Evolutionary conservation across 2,888 invertebrate genomes (phyloP).

Genomic region (Drosophila algonquin): DNA sequence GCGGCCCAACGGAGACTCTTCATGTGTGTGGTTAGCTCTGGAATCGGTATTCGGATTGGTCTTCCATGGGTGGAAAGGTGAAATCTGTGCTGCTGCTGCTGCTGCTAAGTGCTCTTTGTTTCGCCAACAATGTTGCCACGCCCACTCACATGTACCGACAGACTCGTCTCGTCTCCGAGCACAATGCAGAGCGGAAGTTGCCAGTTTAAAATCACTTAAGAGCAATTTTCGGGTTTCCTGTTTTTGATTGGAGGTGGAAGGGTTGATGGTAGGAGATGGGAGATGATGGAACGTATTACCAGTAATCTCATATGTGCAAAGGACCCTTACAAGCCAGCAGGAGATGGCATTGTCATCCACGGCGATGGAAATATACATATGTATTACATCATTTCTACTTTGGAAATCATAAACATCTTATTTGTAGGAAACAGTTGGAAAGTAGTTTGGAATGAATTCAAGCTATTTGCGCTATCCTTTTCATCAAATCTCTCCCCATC

Average conservation of each 20-base stretch:
- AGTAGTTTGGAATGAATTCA: too few relatives aligned
- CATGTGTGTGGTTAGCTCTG: conserved; percentile 57
- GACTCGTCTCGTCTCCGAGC: conserved; percentile 29
- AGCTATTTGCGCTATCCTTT: too few relatives aligned
- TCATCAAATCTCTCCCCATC: too few relatives aligned
- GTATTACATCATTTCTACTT: too few relatives aligned
- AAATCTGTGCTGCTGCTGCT: conserved; percentile 51
- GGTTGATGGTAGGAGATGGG: neutral
- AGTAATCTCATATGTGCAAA: neutral
- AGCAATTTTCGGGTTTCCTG: conserved; percentile 54
- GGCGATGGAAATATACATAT: too few relatives aligned
- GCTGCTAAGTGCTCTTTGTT: conserved; percentile 73
- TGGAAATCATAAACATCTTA: too few relatives aligned
- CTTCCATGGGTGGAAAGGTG: conserved; percentile 63
- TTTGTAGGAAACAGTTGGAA: too few relatives aligned
- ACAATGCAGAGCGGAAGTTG: conserved; percentile 61
- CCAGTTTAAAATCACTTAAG: conserved; percentile 66
- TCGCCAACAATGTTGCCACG: conserved; percentile 62
- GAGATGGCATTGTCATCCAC: neutral
- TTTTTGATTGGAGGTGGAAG: conserved; percentile 7
- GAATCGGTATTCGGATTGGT: conserved; percentile 32
- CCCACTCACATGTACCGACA: conserved; percentile 11
- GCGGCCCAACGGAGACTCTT: conserved; percentile 28
- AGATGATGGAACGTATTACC: neutral
- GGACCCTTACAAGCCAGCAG: neutral